Percentiles rank a stretch among this genome's conserved stretches.
Evolutionary conservation across 2,113 vertebrate genomes (phyloP).

Genomic region (Phocoena sinus): DNA sequence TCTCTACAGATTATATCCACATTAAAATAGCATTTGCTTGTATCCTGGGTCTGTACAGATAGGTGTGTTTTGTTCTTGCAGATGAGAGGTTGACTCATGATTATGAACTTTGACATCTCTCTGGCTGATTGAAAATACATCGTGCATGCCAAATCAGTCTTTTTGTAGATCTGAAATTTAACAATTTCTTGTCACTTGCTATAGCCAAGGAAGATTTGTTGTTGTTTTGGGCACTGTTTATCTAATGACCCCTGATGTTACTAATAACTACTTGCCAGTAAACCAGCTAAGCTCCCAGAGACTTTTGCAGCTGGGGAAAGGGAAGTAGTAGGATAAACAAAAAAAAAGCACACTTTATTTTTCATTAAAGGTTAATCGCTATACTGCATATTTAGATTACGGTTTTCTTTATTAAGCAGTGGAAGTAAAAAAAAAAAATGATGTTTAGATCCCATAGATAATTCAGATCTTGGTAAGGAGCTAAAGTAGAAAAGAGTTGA

Average conservation of each 20-base stretch:
- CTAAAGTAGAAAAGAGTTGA: not conserved
- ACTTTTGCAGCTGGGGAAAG: not conserved
- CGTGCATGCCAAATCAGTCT: constrained; percentile 31
- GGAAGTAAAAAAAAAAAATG: not conserved
- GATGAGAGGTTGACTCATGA: constrained; percentile 30
- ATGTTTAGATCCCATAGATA: not conserved
- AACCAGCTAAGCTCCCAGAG: not conserved
- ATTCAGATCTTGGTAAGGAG: not conserved
- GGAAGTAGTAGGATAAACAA: not conserved
- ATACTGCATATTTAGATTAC: not conserved
- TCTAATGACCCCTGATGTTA: not conserved
- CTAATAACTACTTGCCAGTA: not conserved
- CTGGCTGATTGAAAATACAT: constrained; percentile 54
- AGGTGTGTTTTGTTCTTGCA: constrained; percentile 44
- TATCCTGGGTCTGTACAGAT: constrained; percentile 14
- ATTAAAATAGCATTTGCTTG: constrained; percentile 58
- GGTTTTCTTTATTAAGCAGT: not conserved
- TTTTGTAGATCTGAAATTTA: not conserved
- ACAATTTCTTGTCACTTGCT: not conserved
- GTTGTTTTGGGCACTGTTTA: not conserved
- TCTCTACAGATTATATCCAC: constrained; percentile 30
- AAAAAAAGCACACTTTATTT: not conserved
- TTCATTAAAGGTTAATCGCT: not conserved
- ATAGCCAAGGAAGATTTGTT: not conserved
- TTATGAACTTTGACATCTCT: constrained; percentile 55